Conservation (phyloP, 2,113 vertebrate genomes). For the Corythaixoides concolor region DNA sequence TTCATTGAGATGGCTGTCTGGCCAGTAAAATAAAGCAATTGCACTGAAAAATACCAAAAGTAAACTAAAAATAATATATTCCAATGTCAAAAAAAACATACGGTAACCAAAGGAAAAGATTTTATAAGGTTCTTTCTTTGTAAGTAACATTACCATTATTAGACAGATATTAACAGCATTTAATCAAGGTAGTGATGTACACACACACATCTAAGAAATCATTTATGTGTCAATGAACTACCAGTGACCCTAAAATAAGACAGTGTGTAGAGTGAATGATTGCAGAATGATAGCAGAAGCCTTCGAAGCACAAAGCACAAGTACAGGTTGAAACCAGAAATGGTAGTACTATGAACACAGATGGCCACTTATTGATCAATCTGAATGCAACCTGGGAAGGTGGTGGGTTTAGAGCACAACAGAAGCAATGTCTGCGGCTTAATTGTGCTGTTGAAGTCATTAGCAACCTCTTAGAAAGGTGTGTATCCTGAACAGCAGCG, state of each 20-base stretch:
- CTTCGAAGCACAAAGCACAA: not conserved
- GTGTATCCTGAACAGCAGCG: not conserved
- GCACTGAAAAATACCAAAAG: not conserved
- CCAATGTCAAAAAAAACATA: not conserved
- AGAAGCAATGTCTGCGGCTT: not conserved
- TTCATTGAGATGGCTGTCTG: not conserved
- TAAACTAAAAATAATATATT: not conserved
- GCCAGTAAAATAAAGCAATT: not conserved
- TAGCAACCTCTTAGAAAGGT: not conserved
- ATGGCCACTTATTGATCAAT: not conserved
- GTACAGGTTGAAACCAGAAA: not conserved
- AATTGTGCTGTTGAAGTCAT: not conserved
- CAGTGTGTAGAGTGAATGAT: not conserved
- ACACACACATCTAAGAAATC: not conserved
- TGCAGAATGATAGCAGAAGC: not conserved
- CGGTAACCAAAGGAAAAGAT: not conserved
- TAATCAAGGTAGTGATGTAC: not conserved
- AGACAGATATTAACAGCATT: not conserved
- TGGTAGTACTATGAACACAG: not conserved
- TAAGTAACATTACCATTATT: not conserved
- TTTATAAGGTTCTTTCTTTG: not conserved
- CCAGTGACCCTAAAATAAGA: not conserved
- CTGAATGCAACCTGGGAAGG: not conserved
- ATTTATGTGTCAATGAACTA: not conserved
- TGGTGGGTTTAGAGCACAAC: not conserved